Evolutionary conservation across 2,797 vertebrate genomes (phyloP), one percentile per base, ranked within the genome.

Genomic region (Lepus townsendii): DNA sequence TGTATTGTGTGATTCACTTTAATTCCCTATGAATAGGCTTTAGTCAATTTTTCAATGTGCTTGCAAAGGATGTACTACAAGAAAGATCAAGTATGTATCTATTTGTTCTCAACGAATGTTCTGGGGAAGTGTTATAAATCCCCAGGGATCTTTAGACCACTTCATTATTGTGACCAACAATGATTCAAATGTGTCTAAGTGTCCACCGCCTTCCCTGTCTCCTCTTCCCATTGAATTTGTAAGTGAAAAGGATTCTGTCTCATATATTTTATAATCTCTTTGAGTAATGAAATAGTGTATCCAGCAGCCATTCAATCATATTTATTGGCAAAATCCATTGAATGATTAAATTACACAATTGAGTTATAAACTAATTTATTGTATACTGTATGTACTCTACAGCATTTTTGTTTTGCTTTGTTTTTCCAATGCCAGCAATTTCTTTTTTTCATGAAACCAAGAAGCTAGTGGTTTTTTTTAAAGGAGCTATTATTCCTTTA

Each of bases 11-110:
- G 85, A 95, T 65, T 94, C 91, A 17, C 91, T 95, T 97, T 94
- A 83, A 95, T 96, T 96, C 4, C 85, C 78, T 69, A 68, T 96
- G 93, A 96, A 97, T 95, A 91, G 71, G 62, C 65, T 95, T 97
- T 90, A 54, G 27, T 85, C 77, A 35, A 4, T 8, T 90, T 95
- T 97, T 97, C 47, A 95, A 63, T 88, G 82, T n/a, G 73, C 47
- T 93, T 96, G 30, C 84, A 96, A 95, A 90, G 82, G 62, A n/a
- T 94, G 6, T 47, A 60, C 54, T 24, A 94, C 2, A 26, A 62
- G 26, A 89, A 12, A 76, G 71, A 92, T 20, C 38, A n/a, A 78
- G 3, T 26, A 38, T 60, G 0, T 87, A 93, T 75, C 27, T 84
- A 76, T 79, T 93, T 96, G 63, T 32, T 93, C 27, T 71, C 35